Evolutionary conservation across 2,113 vertebrate species (phyloP).

Genomic region (Carassius carassius): DNA sequence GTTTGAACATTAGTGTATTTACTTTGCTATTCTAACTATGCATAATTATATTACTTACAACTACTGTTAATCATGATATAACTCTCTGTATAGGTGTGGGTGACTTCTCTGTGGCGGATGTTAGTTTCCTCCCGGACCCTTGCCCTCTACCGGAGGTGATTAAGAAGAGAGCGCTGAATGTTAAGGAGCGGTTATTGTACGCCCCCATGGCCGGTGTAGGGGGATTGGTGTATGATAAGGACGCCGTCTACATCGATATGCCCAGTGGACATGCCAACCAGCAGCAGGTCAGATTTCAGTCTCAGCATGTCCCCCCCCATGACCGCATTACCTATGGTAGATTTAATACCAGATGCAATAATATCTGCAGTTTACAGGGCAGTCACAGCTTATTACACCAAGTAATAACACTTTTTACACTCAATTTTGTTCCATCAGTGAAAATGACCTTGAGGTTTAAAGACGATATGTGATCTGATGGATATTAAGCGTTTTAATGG

Average conservation of each 20-base stretch:
- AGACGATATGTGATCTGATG: background rate
- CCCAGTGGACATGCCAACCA: constrained; percentile 83
- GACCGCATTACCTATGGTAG: background rate
- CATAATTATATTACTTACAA: background rate
- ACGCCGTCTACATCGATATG: constrained; percentile 95
- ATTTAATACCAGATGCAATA: constrained; percentile 20
- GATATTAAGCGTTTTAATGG: constrained; percentile 24
- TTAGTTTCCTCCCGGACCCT: constrained; percentile 91
- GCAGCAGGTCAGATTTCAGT: constrained; percentile 65
- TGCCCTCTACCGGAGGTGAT: constrained; percentile 87
- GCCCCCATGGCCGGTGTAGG: constrained; percentile 94
- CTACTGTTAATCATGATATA: background rate
- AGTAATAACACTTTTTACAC: background rate
- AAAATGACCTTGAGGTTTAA: background rate
- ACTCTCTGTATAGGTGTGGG: constrained; percentile 81
- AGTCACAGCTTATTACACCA: constrained; percentile 9
- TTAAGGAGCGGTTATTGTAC: constrained; percentile 92
- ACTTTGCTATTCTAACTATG: background rate
- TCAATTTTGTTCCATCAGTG: background rate
- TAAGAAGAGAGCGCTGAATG: constrained; percentile 91
- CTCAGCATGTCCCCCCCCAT: background rate
- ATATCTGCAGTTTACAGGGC: constrained; percentile 2
- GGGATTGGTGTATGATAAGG: constrained; percentile 95
- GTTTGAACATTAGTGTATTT: background rate
- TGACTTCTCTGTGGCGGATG: constrained; percentile 85